phyloP scores from a whole-genome alignment of 2,797 vertebrate genomes.

The Chelidonichthys spinosus region DNA sequence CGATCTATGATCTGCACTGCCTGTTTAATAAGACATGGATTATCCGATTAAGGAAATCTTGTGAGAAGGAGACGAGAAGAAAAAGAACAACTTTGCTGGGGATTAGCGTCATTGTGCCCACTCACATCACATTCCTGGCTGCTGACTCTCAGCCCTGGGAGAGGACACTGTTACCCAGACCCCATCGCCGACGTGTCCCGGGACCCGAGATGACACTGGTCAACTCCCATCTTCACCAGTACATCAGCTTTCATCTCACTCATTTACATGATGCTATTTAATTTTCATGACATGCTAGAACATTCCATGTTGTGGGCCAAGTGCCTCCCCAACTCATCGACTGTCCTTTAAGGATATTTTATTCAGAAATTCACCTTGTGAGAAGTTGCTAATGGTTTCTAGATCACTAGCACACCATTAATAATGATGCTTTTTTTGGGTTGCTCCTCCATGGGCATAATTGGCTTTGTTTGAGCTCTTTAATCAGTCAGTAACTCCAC shows the following conservation, averaged over 20 bases:
- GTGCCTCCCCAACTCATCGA: not conserved
- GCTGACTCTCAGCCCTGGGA: conserved; percentile 58
- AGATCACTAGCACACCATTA: not conserved
- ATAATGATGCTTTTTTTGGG: not conserved
- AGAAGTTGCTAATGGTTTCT: not conserved
- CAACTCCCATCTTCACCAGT: conserved; percentile 3
- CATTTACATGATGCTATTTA: not conserved
- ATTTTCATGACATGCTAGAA: not conserved
- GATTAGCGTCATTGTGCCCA: conserved; percentile 68
- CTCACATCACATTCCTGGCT: conserved; percentile 71
- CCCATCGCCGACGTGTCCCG: conserved; percentile 7
- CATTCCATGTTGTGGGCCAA: not conserved
- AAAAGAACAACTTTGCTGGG: conserved; percentile 65
- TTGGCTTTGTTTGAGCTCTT: not conserved
- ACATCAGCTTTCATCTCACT: not conserved
- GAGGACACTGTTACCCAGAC: conserved; percentile 40
- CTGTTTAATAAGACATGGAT: conserved; percentile 66
- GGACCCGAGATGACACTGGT: conserved; percentile 11
- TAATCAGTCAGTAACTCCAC: not conserved
- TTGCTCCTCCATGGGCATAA: not conserved
- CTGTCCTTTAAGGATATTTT: too few species aligned
- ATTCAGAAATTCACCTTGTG: not conserved
- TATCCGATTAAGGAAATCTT: conserved; percentile 73
- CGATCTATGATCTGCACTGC: conserved; percentile 45
- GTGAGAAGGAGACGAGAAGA: conserved; percentile 56